phyloP scores from a whole-genome alignment of 2,797 vertebrate genomes.

The Falco concolor region DNA sequence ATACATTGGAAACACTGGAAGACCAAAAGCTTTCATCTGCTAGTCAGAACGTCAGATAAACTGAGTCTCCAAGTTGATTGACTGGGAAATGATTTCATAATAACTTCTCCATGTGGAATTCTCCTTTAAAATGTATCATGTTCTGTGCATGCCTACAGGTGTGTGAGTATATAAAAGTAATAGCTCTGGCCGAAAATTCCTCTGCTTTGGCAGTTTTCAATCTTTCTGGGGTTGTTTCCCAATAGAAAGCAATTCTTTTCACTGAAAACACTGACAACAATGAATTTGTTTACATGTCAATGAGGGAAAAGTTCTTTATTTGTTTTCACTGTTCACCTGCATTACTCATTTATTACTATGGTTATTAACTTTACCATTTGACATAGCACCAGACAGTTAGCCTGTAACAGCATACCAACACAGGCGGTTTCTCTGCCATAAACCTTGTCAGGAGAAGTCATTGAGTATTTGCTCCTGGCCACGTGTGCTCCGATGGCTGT shows the following conservation, averaged over 20 bases:
- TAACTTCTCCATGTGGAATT: slow-evolving; percentile 32
- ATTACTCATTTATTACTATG: background rate
- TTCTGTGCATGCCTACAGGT: slow-evolving; percentile 39
- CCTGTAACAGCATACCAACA: background rate
- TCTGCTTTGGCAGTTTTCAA: slow-evolving; percentile 41
- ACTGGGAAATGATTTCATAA: slow-evolving; percentile 55
- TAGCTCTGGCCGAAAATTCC: slow-evolving; percentile 8
- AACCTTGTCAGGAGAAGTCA: background rate
- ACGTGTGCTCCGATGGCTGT: accelerated
- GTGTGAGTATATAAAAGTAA: slow-evolving; percentile 43
- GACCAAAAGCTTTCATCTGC: slow-evolving; percentile 26
- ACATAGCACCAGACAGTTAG: background rate
- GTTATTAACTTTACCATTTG: background rate
- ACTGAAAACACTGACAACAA: background rate
- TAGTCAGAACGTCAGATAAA: slow-evolving; percentile 26
- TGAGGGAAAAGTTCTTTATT: background rate
- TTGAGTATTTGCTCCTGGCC: background rate
- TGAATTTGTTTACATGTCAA: slow-evolving; percentile 38
- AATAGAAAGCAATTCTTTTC: slow-evolving; percentile 19
- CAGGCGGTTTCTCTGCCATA: background rate
- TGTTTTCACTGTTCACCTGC: background rate
- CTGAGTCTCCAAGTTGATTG: slow-evolving; percentile 11
- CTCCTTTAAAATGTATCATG: slow-evolving; percentile 23
- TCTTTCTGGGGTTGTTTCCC: slow-evolving; percentile 33
- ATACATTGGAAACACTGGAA: slow-evolving; percentile 3